A percentile compares a stretch with the other conserved stretches of the same genome.
Evolutionary conservation across 2,113 vertebrate species (phyloP).

Genomic region (Spea multiplicata): DNA sequence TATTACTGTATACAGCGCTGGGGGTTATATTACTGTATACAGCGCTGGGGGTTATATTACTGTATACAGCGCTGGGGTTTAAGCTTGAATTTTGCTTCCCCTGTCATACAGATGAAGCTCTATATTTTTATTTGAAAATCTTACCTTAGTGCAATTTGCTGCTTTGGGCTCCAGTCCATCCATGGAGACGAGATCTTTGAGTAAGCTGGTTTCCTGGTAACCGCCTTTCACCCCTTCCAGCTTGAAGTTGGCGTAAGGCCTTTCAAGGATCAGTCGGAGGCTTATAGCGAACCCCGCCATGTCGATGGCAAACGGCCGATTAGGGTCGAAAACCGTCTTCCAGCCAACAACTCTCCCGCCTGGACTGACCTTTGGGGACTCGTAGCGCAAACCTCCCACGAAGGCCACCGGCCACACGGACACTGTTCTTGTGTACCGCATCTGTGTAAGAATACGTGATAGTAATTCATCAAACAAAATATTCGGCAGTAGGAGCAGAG

Average conservation of each 20-base stretch:
- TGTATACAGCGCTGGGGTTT: no score
- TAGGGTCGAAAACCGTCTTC: conserved; percentile 82
- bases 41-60: no score
- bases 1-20: no score
- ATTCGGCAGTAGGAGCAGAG: no score
- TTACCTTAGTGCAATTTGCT: conserved; percentile 83
- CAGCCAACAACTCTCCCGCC: conserved; percentile 80
- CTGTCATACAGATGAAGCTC: no score
- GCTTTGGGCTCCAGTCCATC: conserved; percentile 81
- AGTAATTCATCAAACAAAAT: background rate
- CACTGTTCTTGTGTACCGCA: conserved; percentile 78
- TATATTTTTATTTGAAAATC: conserved; percentile 11
- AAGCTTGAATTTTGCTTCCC: no score
- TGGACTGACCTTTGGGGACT: conserved; percentile 77
- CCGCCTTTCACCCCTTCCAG: conserved; percentile 80
- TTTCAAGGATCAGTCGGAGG: conserved; percentile 75
- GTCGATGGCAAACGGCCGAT: conserved; percentile 82
- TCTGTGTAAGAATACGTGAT: conserved; percentile 58
- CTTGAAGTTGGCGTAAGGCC: conserved; percentile 81
- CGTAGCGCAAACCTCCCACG: conserved; percentile 76
- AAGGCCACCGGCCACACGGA: conserved; percentile 87
- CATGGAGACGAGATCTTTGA: conserved; percentile 80
- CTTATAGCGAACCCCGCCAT: conserved; percentile 87
- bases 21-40: no score
- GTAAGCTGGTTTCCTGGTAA: conserved; percentile 81